Base-by-base conservation (phyloP, 2,888 invertebrate genomes). In the Agrochola lychnidis region DNA sequence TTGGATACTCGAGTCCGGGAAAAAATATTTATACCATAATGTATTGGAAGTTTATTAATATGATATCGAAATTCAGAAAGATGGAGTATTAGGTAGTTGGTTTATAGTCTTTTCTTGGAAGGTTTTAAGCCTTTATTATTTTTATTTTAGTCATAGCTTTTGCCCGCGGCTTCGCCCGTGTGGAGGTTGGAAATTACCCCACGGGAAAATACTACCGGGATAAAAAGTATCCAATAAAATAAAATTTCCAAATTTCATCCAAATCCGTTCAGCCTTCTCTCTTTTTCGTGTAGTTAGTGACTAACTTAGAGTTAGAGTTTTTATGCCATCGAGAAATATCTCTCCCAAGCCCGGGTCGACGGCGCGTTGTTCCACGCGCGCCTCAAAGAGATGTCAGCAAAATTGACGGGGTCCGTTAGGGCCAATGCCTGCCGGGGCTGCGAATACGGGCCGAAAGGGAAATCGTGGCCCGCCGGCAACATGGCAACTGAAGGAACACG, bases 1-100 rank as follows among this genome's bases (percentile, higher is more conserved):
- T 75, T 22, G 53, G 78, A 85, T 48, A 78, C 73, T 70, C 25
- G 14, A 25, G 36, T 59, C 69, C n/a, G 3, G 12, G 30, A 79
- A 59, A 77, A 79, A 68, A 25, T 14, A 22, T 22, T 66, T 70
- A 36, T 53, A 66, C 45, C 56, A 19, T 78, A 71, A 68, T 48
- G 0, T 76, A 66, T 67, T 56, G 5, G 66, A 59, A 61, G 45
- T 59, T 76, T 80, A 73, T 73, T 76, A 64, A 56, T 61, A 36
- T 45, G 42, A 53, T 53, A 51, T 67, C 25, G 30, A 22, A 10
- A 79, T 78, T 71, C 56, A 25, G 9, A 36, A 48, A 36, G 2
- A 36, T n/a, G 2, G 3, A 4, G 30, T 59, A 25, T 3, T 78
- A 4, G 1, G 22, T 61, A 30, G 1, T 48, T 40, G 1, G 53